A percentile compares a stretch with the other conserved stretches of the same genome.
Conservation (phyloP, 2,113 vertebrate genomes). For the Nettapus auritus region DNA sequence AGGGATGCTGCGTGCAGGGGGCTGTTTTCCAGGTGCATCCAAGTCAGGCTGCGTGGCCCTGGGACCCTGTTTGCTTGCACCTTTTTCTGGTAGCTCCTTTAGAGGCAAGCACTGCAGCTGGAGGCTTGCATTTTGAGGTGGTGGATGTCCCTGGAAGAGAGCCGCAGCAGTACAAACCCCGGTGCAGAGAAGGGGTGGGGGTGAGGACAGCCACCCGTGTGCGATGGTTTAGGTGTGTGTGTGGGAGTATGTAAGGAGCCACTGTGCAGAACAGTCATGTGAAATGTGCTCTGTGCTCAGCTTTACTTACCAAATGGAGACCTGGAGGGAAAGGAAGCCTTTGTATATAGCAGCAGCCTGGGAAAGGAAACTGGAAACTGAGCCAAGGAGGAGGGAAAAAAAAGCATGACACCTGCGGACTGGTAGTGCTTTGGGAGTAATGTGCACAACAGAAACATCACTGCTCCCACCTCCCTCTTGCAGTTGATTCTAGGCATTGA, state of each 20-base stretch:
- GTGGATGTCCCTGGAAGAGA: background rate
- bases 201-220: rapidly evolving
- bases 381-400: background rate
- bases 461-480: background rate
- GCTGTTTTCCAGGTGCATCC: background rate
- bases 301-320: background rate
- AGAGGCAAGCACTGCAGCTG: background rate
- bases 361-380: background rate
- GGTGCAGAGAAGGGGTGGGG: too few species aligned
- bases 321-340: background rate
- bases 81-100: background rate
- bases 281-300: background rate
- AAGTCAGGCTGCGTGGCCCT: background rate
- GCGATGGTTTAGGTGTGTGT: background rate
- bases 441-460: background rate
- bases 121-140: background rate
- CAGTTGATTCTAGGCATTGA: background rate
- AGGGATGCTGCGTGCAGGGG: background rate
- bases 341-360: background rate
- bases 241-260: background rate
- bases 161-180: background rate
- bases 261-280: background rate
- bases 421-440: background rate
- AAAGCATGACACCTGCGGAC: background rate
- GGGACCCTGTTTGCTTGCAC: background rate